These are phyloP conservation scores for Clepsis dumicolana DNA, from an alignment of 2,888 invertebrate species.

Conservation along the genomic window DNA sequence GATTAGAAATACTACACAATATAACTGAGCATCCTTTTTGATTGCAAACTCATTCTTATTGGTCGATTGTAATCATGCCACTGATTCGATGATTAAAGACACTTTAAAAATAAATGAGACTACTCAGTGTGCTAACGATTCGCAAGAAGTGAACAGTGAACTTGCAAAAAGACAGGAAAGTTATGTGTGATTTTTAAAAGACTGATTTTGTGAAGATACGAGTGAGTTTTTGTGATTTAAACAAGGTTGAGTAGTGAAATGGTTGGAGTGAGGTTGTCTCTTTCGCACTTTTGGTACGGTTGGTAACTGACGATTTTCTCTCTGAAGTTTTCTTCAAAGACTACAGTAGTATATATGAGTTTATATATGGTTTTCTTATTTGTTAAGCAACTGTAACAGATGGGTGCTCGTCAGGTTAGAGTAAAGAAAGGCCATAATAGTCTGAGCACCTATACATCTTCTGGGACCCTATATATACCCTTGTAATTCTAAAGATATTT, in stretches of 20 bases:
- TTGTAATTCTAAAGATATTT: too few relatives aligned
- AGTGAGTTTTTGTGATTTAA: background rate
- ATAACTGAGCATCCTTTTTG: background rate
- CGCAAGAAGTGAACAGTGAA: constrained; percentile 9
- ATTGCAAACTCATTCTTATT: constrained; percentile 16
- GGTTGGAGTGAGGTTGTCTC: background rate
- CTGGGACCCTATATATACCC: too few relatives aligned
- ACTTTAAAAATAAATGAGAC: constrained; percentile 7
- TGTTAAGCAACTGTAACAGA: background rate
- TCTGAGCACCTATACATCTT: too few relatives aligned
- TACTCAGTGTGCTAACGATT: constrained; percentile 1
- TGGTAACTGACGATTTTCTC: background rate
- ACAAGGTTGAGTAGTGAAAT: too few relatives aligned
- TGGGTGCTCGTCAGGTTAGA: too few relatives aligned
- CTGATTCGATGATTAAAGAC: constrained; percentile 4
- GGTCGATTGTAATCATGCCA: constrained; percentile 11
- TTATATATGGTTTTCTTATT: too few relatives aligned
- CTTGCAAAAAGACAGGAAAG: background rate
- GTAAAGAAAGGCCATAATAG: too few relatives aligned
- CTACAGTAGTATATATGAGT: too few relatives aligned
- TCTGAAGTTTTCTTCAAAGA: too few relatives aligned
- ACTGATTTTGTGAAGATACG: background rate
- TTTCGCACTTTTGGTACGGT: background rate
- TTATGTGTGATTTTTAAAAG: background rate
- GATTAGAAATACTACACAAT: too few relatives aligned